Percentiles rank a stretch among this genome's conserved stretches.
Conservation (phyloP, 2,113 vertebrate species). For the Rallus limicola region DNA sequence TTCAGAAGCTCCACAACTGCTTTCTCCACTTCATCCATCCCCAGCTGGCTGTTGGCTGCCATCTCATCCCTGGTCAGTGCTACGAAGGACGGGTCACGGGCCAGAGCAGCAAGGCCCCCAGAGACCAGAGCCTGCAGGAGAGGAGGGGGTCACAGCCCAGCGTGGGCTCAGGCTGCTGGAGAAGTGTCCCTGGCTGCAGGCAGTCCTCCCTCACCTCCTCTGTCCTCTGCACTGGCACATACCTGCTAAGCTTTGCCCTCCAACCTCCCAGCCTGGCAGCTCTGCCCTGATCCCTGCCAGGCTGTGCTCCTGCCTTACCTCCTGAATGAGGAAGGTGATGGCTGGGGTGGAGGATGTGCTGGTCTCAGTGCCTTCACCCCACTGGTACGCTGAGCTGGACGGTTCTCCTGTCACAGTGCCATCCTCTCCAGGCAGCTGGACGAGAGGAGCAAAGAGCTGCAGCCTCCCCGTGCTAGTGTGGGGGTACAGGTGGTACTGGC, state of each 20-base stretch:
- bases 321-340: constrained; percentile 80
- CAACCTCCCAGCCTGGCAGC: not conserved
- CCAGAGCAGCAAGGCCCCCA: constrained; percentile 76
- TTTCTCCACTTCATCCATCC: constrained; percentile 77
- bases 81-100: constrained; percentile 76
- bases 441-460: not conserved
- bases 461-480: not conserved
- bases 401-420: not conserved
- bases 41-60: constrained; percentile 79
- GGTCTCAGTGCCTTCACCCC: not conserved
- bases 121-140: constrained; percentile 79
- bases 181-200: not conserved
- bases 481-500: not conserved
- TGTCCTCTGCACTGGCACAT: not conserved
- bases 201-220: not conserved
- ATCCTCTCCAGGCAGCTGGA: not conserved
- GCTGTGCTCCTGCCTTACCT: constrained; percentile 73
- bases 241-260: not conserved
- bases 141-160: not conserved
- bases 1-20: constrained; percentile 76
- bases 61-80: constrained; percentile 77
- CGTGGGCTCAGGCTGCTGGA: not conserved
- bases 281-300: not conserved
- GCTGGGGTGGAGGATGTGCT: constrained; percentile 49
- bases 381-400: not conserved